These are phyloP conservation scores for Caenorhabditis wallacei DNA, from an alignment of 2,888 invertebrate species.

Conservation along the genomic window DNA sequence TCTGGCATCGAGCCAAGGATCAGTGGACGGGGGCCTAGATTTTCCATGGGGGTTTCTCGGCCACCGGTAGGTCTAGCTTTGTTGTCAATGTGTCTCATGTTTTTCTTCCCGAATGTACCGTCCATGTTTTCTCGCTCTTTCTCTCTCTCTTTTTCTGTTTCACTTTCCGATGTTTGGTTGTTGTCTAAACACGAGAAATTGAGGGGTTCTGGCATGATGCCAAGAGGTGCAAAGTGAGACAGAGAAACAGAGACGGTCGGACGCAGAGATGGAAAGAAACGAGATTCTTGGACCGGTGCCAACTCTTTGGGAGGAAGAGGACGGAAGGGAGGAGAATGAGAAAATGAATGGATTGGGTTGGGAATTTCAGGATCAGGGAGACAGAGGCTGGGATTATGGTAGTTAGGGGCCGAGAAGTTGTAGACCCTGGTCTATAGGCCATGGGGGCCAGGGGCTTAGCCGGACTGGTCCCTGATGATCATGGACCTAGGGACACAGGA, in stretches of 20 bases:
- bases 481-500: too few relatives aligned
- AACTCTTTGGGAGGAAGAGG: constrained; percentile 22
- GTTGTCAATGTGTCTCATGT: too few relatives aligned
- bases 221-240: constrained; percentile 38
- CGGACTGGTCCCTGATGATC: too few relatives aligned
- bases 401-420: not conserved
- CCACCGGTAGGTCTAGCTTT: too few relatives aligned
- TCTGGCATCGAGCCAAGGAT: constrained; percentile 14
- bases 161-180: not conserved
- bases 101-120: constrained; percentile 12
- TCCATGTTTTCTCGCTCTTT: not conserved
- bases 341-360: not conserved
- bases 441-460: too few relatives aligned
- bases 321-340: not conserved
- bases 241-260: not conserved
- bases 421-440: too few relatives aligned
- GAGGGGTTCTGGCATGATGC: constrained; percentile 52
- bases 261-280: constrained; percentile 8
- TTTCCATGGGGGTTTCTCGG: too few relatives aligned
- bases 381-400: not conserved
- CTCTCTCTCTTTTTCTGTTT: not conserved
- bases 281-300: constrained; percentile 54
- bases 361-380: not conserved
- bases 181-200: not conserved
- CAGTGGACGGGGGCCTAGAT: not conserved